A percentile compares a stretch with the other conserved stretches of the same genome.
phyloP scores from a whole-genome alignment of 2,113 vertebrate genomes.

The Protomyctophum bolini region DNA sequence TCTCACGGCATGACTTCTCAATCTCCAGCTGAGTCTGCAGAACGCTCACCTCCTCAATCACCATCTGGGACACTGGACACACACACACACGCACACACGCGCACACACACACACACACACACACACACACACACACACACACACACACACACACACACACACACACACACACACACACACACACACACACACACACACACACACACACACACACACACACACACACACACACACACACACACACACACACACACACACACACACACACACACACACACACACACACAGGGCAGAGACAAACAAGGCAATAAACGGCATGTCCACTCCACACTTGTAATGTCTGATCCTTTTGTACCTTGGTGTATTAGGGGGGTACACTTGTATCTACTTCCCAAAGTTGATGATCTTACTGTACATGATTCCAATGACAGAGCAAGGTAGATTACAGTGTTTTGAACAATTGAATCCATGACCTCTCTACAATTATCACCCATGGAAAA shows the following conservation, averaged over 20 bases:
- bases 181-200: too few relatives aligned
- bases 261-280: constrained; percentile 4
- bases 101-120: constrained; percentile 27
- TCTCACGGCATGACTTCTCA: constrained; percentile 83
- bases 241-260: not conserved
- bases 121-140: constrained; percentile 26
- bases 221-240: constrained; percentile 1
- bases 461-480: too few relatives aligned
- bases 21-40: constrained; percentile 85
- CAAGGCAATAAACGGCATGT: too few relatives aligned
- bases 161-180: too few relatives aligned
- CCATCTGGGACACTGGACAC: constrained; percentile 82
- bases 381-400: too few relatives aligned
- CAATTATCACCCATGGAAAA: too few relatives aligned
- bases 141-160: constrained; percentile 11
- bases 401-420: too few relatives aligned
- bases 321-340: too few relatives aligned
- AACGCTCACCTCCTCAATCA: constrained; percentile 84
- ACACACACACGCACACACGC: not conserved
- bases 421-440: too few relatives aligned
- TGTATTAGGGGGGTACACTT: too few relatives aligned
- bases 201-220: not conserved
- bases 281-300: not conserved
- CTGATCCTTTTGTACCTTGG: too few relatives aligned
- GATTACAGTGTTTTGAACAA: too few relatives aligned